These are phyloP conservation scores for Gymnothorax javanicus DNA, from an alignment of 2,797 vertebrate genomes.

Conservation along the genomic window DNA sequence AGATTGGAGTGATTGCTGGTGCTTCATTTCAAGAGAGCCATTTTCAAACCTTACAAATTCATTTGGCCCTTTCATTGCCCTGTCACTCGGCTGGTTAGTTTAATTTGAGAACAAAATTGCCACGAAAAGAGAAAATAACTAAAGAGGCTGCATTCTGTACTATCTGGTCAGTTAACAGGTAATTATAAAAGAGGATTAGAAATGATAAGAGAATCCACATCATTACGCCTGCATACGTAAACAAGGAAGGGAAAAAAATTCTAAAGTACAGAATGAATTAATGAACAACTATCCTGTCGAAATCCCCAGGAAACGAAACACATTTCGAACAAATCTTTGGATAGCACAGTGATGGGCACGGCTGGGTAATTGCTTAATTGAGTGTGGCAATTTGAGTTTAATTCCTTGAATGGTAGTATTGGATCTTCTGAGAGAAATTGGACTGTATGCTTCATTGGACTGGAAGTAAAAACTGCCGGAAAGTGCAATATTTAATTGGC, in stretches of 20 bases:
- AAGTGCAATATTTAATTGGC: constrained; percentile 2
- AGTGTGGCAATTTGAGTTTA: constrained; percentile 66
- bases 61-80: neutral
- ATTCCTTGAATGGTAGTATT: constrained; percentile 65
- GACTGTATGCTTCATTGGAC: constrained; percentile 54
- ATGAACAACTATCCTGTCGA: neutral
- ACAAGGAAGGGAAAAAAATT: neutral
- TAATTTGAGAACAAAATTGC: neutral
- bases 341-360: constrained; percentile 50
- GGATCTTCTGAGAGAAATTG: constrained; percentile 66
- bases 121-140: neutral
- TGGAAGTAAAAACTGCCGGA: constrained; percentile 43
- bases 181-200: neutral
- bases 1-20: neutral
- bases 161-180: neutral
- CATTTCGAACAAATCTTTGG: constrained; percentile 43
- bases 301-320: constrained; percentile 42
- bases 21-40: neutral
- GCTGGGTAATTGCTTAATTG: constrained; percentile 66
- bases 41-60: neutral
- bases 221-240: neutral
- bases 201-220: neutral
- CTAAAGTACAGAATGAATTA: neutral
- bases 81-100: neutral
- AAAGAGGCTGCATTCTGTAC: neutral